Base-by-base conservation (phyloP, 2,888 invertebrate species). In the Drosophila leonis region DNA sequence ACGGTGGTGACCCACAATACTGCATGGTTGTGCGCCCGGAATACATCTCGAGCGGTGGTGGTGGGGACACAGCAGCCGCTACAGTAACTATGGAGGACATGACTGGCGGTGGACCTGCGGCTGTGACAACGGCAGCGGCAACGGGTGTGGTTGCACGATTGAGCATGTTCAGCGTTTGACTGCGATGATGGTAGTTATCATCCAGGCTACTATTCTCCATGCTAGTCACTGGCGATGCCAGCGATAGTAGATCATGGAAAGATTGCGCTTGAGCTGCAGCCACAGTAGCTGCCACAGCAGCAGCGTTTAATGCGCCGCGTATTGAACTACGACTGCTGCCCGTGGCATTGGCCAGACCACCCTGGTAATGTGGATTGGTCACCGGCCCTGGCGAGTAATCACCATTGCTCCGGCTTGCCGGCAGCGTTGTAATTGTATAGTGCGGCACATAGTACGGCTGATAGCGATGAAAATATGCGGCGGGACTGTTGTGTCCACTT, bases 1-100 rank as follows among this genome's bases (percentile, higher is more conserved):
- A 89, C 15, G 91, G 93, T 82, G 80, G 93, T 83, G 91, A 92
- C 83, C 93, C 62, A 91, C 93, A 70, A 82, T 92, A 88, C 77
- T 87, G 84, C 64, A 85, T 83, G 12, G 93, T 89, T 82, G 87
- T 78, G 4, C 91, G 82, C 1, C 90, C 90, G 15, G 90, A 90
- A 41, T 90, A 87, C 90, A 90, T 88, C 60, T 88, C 90, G 24
- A 90, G 57, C 4, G 90, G 82, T n/a, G 89, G 89, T 35, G 89
- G 90, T 1, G 90, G 90, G 2, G 91, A 88, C 18, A 91, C 89
- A 1, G 84, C 81, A 4, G 86, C 81, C 4, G 83, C 83, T 4
- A 88, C 72, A 3, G 80, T 86, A 8, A 78, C 88, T 27, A 66
- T 87, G 1, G 82, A 65, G 5, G 81, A 72, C 61, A 74, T 65